Percentiles rank a stretch among this genome's conserved stretches.
Evolutionary conservation across 2,797 vertebrate species (phyloP).

Genomic region (Protosalanx chinensis): DNA sequence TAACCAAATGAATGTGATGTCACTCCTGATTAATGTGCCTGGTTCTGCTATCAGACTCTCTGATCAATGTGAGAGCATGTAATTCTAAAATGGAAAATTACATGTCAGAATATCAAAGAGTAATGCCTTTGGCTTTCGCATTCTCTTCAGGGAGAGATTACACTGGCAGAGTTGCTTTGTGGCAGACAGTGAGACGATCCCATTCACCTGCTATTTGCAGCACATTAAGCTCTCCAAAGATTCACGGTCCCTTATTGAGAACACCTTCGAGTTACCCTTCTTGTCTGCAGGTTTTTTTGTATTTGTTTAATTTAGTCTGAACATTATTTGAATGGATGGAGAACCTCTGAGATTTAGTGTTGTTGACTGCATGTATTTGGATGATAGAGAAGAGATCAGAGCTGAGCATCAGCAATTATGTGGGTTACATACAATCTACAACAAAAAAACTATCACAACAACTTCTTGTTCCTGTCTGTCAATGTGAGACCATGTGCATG

Average conservation of each 20-base stretch:
- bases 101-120: slow-evolving; percentile 71
- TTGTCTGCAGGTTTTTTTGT: neutral
- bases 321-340: slow-evolving; percentile 70
- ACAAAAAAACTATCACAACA: too few relatives aligned
- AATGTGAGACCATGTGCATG: neutral
- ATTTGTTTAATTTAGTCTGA: slow-evolving; percentile 43
- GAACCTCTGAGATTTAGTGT: slow-evolving; percentile 53
- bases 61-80: slow-evolving; percentile 71
- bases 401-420: slow-evolving; percentile 45
- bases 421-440: too few relatives aligned
- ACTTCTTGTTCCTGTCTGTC: too few relatives aligned
- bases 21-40: slow-evolving; percentile 68
- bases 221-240: slow-evolving; percentile 46
- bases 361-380: slow-evolving; percentile 69
- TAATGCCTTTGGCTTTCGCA: slow-evolving; percentile 53
- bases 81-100: slow-evolving; percentile 73
- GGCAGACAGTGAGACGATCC: slow-evolving; percentile 64
- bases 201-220: slow-evolving; percentile 61
- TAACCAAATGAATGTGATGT: slow-evolving; percentile 68
- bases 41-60: slow-evolving; percentile 55
- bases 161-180: slow-evolving; percentile 47
- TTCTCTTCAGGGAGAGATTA: slow-evolving; percentile 51
- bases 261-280: slow-evolving; percentile 53
- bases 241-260: slow-evolving; percentile 42
- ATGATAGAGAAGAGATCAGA: slow-evolving; percentile 53